phyloP scores from a whole-genome alignment of 2,797 vertebrate genomes.

The Characodon lateralis region DNA sequence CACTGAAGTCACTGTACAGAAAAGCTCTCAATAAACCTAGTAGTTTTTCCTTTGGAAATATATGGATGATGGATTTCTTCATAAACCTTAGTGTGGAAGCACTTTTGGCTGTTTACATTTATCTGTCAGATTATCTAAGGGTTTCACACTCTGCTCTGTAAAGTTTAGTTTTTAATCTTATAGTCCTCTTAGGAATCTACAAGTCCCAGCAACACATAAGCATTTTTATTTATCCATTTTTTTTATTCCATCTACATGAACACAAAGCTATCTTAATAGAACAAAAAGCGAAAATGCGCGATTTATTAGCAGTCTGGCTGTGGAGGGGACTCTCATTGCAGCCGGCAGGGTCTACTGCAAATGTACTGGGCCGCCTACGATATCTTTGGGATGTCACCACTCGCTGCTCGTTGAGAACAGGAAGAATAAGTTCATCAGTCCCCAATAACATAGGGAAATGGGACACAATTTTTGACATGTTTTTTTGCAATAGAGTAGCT shows the following conservation, averaged over 20 bases:
- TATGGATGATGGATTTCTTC: too few species aligned
- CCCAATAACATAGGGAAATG: not conserved
- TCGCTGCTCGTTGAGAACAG: too few species aligned
- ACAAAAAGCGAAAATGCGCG: not conserved
- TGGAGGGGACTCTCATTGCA: not conserved
- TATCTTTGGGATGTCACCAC: too few species aligned
- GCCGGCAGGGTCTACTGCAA: not conserved
- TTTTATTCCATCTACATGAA: not conserved
- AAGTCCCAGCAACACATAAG: not conserved
- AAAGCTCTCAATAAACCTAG: too few species aligned
- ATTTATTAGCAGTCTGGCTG: not conserved
- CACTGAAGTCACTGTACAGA: too few species aligned
- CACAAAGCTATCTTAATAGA: not conserved
- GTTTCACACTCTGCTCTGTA: not conserved
- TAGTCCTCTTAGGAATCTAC: not conserved
- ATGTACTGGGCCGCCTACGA: not conserved
- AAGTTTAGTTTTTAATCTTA: not conserved
- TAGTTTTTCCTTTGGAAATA: too few species aligned
- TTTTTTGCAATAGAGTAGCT: not conserved
- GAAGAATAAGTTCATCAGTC: too few species aligned
- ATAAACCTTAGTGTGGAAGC: not conserved
- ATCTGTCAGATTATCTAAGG: not conserved
- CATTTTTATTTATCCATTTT: not conserved
- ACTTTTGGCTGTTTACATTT: not conserved
- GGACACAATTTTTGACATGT: not conserved